Evolutionary conservation across 2,113 vertebrate genomes (phyloP), one percentile per base, ranked within the genome.

Genomic region (Alaudala cheleensis): DNA sequence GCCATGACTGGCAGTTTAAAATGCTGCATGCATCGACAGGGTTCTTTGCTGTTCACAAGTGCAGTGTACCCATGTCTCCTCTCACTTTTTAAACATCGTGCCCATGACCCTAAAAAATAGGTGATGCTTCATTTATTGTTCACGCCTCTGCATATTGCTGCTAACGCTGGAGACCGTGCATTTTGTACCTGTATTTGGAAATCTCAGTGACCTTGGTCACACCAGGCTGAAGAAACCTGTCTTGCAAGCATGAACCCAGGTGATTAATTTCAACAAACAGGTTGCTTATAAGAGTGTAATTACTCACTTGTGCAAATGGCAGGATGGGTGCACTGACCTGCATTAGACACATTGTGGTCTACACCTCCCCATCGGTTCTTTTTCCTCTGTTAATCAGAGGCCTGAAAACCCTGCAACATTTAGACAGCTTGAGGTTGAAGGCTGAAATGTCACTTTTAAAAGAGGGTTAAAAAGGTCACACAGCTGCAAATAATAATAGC

Each of bases 401-500:
- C 76, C 96, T 95, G 95, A 97, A 98, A 97, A 96, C 81, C 95
- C 88, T 92, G 90, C 91, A 97, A 93, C 91, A 86, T 96, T 97
- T 96, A 97, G 97, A 95, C 93, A 85, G 97, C 96, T 97, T 96
- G 97, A 95, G 96, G 96, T 98, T 89, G 97, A 97, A 97, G 97
- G 97, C 97, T 98, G 97, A 98, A 98, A 98, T 98, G 98, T 98
- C 98, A 98, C 97, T 98, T 98, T 97, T 95, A 96, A 97, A 97
- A 97, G 82, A 80, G 91, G 97, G 98, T 98, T 98, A 98, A 97
- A 98, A 97, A 98, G 98, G 98, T 98, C 97, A 7, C 93, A 73
- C 98, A 98, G 98, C 98, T 98, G 98, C 98, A 98, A 98, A 98
- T 98, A 98, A 98, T 98, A 98, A 98, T 97, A 98, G 97, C 93